Evolutionary conservation across 1,140 invertebrate genomes (phyloP), one percentile per base, ranked within the genome.

Genomic region (Colletes gigas): DNA sequence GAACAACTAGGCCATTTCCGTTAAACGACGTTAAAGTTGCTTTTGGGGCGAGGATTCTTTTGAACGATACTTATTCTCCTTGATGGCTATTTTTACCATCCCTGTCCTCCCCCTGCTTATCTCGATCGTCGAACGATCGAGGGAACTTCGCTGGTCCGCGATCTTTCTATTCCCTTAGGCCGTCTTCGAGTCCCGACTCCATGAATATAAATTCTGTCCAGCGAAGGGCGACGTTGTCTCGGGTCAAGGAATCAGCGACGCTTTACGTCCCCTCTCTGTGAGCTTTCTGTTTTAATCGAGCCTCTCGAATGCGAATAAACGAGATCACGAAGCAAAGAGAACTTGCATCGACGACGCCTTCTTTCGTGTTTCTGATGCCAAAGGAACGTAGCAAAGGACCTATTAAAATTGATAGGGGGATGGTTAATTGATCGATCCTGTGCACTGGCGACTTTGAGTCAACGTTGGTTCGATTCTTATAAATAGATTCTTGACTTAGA

Each of bases 171-270:
- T 50, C n/a, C 65, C n/a, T 9, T 21, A 50, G 19, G 57, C n/a
- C 8, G 57, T 19, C 57, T 59, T 67, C 44, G 65, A 67, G 21
- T 67, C n/a, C n/a, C 14, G 44, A 50, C 65, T 66, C 17, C 65
- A 67, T 67, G 65, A 67, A 67, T 67, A 67, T 67, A 67, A 67
- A 67, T 67, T 67, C 44, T n/a, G 44, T 21, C 44, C n/a, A 17
- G 41, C 41, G 14, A 9, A 1, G 0, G 2, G n/a, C 8, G 44
- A 14, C 41, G 15, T 8, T 39, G 39, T 6, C 5, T 41, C 7
- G 4, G 62, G 17, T 1, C 5, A 1, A 7, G 30, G 17, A 6
- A 12, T 9, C 15, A 12, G 44, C 63, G 41, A 47, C 30, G 63
- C 44, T 66, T 44, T 41, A 52, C n/a, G 0, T 50, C 50, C 6